Base-by-base conservation (phyloP, 2,888 invertebrate genomes). In the Folsomia manolachei region DNA sequence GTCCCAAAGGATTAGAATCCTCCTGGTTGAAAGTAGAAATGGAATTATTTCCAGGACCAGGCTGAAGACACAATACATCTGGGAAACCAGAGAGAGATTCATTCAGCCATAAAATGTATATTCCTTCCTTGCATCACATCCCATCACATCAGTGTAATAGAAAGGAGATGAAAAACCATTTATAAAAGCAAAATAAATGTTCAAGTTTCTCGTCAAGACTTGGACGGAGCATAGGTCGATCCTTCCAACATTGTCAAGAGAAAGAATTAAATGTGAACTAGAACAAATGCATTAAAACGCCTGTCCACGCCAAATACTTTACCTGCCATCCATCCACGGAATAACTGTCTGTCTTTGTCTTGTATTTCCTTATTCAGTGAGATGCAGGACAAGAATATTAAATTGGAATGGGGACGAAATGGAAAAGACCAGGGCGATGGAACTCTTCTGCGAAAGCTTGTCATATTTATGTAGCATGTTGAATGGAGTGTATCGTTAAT, bases 401-500 rank as follows among this genome's bases (percentile, higher is more conserved):
- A 39, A 9, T 9, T 4, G 39, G 39, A 39, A 39, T 14, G 39
- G 14, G 7, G 39, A 39, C 4, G 39, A 39, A 39, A n/a, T n/a
- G n/a, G n/a, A n/a, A n/a, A n/a, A n/a, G n/a, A n/a, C n/a, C n/a
- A n/a, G n/a, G n/a, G 39, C 39, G 39, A 39, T 39, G 39, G 39
- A 39, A 39, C 39, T 39, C 39, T 14, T n/a, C n/a, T n/a, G n/a
- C n/a, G n/a, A n/a, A n/a, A n/a, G n/a, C 27, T 64, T 73, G 71
- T 69, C 64, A 60, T 66, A 26, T 18, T 11, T 25, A 52, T 67
- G 63, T 39, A 1, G 11, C 23, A 21, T 53, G 73, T 60, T 69
- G 71, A 76, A 73, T 76, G 72, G 75, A 78, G 73, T 75, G 73
- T 75, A 71, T 74, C 74, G 74, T 80, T 79, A 80, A 80, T 79